A percentile compares a stretch with the other conserved stretches of the same genome.
Conservation (phyloP, 2,113 vertebrate species). For the Trichomycterus rosablanca region DNA sequence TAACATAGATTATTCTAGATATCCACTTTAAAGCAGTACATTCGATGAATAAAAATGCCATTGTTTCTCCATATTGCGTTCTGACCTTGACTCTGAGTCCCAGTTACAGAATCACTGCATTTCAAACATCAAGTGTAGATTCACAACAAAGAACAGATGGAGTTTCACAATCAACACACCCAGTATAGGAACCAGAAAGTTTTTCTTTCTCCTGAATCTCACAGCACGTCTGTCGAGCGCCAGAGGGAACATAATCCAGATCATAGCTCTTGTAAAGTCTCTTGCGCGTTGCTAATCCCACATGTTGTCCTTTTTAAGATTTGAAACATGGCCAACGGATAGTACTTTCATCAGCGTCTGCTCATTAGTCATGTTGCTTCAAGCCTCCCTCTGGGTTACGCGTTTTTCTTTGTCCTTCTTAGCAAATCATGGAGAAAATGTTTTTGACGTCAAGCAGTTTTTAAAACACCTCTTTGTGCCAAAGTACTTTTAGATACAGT, state of each 20-base stretch:
- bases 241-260: conserved; percentile 31
- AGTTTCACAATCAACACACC: conserved; percentile 36
- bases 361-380: conserved; percentile 12
- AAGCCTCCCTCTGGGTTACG: not conserved
- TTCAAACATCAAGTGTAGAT: conserved; percentile 27
- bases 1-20: too few relatives aligned
- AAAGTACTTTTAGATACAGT: conserved; percentile 1
- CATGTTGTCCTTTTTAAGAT: conserved; percentile 22
- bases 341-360: conserved; percentile 13
- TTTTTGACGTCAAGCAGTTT: not conserved
- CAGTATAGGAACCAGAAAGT: conserved; percentile 11
- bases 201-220: conserved; percentile 6
- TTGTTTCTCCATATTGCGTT: not conserved
- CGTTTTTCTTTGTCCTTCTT: conserved; percentile 1
- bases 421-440: not conserved
- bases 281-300: conserved; percentile 27
- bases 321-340: not conserved
- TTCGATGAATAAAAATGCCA: too few relatives aligned
- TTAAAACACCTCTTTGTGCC: not conserved
- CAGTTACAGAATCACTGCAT: conserved; percentile 11
- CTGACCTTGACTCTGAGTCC: not conserved
- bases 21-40: too few relatives aligned
- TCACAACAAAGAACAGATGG: conserved; percentile 35
- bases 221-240: conserved; percentile 14
- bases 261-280: conserved; percentile 11